These are phyloP conservation scores for Epinotia bilunana DNA, from an alignment of 2,888 invertebrate species.

Conservation along the genomic window DNA sequence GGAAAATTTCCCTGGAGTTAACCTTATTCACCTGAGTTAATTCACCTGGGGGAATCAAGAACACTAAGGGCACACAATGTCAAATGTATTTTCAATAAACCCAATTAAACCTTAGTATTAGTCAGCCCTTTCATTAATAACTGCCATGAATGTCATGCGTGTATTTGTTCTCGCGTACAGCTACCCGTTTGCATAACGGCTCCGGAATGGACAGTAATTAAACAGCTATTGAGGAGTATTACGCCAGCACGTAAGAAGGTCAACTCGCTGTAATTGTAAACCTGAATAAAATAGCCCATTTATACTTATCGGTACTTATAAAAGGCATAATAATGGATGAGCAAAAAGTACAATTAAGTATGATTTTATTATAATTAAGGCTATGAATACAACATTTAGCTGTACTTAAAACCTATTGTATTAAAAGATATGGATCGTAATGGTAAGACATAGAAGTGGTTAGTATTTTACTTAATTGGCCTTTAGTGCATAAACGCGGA, in stretches of 20 bases:
- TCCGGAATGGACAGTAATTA: constrained; percentile 32
- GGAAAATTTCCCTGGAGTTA: too few species aligned
- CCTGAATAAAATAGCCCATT: not conserved
- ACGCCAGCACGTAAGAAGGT: constrained; percentile 35
- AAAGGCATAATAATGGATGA: not conserved
- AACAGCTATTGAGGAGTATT: constrained; percentile 21
- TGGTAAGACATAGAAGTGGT: too few species aligned
- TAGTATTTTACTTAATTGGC: too few species aligned
- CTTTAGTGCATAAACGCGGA: too few species aligned
- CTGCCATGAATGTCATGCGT: constrained; percentile 3
- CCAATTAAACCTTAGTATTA: not conserved
- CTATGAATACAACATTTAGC: not conserved
- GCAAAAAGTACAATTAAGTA: not conserved
- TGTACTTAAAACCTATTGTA: not conserved
- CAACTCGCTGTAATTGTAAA: constrained; percentile 14
- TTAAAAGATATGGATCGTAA: not conserved
- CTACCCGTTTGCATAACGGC: constrained; percentile 24
- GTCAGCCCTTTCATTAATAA: not conserved
- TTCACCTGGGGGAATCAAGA: too few species aligned
- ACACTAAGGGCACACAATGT: not conserved
- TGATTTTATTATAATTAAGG: not conserved
- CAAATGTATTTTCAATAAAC: not conserved
- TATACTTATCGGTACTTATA: not conserved
- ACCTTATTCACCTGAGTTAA: too few species aligned
- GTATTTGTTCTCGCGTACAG: not conserved